phyloP scores from a whole-genome alignment of 2,888 invertebrate genomes.

The Scrobipalpa costella region DNA sequence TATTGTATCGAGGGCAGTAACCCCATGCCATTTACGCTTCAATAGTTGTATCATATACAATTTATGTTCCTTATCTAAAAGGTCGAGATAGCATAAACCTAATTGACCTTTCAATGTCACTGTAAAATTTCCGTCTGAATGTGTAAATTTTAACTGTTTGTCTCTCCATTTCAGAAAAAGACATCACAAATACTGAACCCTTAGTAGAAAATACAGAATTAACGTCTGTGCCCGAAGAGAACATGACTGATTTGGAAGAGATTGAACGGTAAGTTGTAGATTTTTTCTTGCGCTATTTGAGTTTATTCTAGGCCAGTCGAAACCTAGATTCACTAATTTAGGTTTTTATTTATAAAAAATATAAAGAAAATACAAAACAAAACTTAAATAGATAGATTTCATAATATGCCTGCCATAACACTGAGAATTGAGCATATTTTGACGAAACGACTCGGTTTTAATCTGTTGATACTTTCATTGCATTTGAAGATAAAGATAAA shows the following conservation, averaged over 20 bases:
- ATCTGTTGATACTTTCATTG: too few species aligned
- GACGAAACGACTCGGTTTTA: too few species aligned
- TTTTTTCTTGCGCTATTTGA: too few species aligned
- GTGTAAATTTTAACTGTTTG: not conserved
- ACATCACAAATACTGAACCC: conserved; percentile 76
- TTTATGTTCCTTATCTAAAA: conserved; percentile 2
- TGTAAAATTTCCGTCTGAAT: conserved; percentile 5
- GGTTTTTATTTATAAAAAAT: too few species aligned
- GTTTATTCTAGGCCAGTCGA: too few species aligned
- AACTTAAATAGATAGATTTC: too few species aligned
- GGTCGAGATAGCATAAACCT: not conserved
- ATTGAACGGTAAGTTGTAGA: conserved; percentile 65
- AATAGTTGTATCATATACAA: not conserved
- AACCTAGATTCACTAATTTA: too few species aligned
- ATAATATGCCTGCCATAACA: too few species aligned
- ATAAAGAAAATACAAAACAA: too few species aligned
- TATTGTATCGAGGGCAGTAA: not conserved
- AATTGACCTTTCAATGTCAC: conserved; percentile 2
- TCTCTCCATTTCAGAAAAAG: conserved; percentile 62
- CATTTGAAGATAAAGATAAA: too few species aligned
- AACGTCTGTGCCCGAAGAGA: conserved; percentile 72
- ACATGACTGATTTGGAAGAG: conserved; percentile 72
- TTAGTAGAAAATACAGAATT: conserved; percentile 77
- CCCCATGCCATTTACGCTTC: not conserved
- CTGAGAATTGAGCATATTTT: too few species aligned